phyloP scores from a whole-genome alignment of 2,888 invertebrate species.

The Rhamnusium bicolor region DNA sequence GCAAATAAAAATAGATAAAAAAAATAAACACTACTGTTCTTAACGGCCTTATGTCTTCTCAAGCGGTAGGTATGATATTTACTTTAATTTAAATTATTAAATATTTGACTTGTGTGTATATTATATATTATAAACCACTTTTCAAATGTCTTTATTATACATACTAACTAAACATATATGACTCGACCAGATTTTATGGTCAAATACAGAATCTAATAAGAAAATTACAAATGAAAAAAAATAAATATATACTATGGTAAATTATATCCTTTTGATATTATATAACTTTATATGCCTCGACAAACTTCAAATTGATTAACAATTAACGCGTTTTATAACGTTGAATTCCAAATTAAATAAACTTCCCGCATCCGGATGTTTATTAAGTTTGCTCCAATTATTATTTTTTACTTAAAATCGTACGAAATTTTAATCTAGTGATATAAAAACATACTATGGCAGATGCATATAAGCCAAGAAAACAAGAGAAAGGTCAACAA shows the following conservation, averaged over 20 bases:
- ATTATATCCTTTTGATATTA: neutral
- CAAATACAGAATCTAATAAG: neutral
- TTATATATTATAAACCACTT: neutral
- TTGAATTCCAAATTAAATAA: slow-evolving; percentile 19
- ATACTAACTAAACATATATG: too few relatives aligned
- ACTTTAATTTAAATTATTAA: slow-evolving; percentile 17
- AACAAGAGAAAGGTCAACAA: slow-evolving; percentile 56
- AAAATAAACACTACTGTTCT: slow-evolving; percentile 11
- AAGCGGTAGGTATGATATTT: neutral
- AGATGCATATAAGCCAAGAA: slow-evolving; percentile 21
- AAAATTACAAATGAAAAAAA: neutral
- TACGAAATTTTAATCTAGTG: slow-evolving; percentile 15
- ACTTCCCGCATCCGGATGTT: slow-evolving; percentile 26
- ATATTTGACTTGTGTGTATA: slow-evolving; percentile 4
- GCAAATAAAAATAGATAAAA: neutral
- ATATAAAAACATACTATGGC: slow-evolving; percentile 24
- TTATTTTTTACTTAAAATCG: slow-evolving; percentile 20
- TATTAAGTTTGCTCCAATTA: slow-evolving; percentile 17
- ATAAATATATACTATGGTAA: neutral
- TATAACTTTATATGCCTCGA: neutral
- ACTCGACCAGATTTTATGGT: neutral
- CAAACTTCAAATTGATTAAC: slow-evolving; percentile 6
- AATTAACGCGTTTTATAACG: slow-evolving; percentile 16
- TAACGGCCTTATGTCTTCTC: neutral
- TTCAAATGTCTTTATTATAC: neutral